phyloP scores from a whole-genome alignment of 2,888 invertebrate genomes.

The Bellardia bayeri region DNA sequence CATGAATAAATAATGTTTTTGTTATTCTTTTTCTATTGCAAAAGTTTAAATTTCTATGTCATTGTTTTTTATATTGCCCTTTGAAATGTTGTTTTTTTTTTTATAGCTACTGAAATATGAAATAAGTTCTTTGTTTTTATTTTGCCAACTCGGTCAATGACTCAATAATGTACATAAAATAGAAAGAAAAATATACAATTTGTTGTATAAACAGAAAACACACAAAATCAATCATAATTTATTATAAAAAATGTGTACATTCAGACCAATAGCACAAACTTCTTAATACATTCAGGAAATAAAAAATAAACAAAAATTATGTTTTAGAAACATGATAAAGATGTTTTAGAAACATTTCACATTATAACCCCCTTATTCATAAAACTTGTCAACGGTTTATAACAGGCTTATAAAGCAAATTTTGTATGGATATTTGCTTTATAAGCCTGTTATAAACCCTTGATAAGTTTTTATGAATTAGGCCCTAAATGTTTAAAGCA shows the following conservation, averaged over 20 bases:
- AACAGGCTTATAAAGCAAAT: no score
- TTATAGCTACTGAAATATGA: background rate
- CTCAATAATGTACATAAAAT: background rate
- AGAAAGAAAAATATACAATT: background rate
- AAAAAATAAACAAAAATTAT: no score
- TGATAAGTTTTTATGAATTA: no score
- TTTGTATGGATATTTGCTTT: no score
- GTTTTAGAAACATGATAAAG: no score
- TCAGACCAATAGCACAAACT: background rate
- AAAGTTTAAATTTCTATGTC: background rate
- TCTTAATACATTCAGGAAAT: background rate
- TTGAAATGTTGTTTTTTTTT: background rate
- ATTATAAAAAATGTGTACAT: background rate
- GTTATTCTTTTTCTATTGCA: background rate
- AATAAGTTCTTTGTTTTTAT: background rate
- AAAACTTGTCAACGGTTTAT: no score
- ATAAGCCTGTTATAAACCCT: no score
- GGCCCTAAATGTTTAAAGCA: no score
- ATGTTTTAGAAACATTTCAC: no score
- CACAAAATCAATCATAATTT: slow-evolving; percentile 15
- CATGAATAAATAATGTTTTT: background rate
- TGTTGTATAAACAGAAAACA: background rate
- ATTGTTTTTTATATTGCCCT: background rate
- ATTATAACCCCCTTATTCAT: no score
- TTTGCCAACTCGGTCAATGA: background rate